These are phyloP conservation scores for Mesochorus sp. DNA, from an alignment of 2,888 invertebrate genomes.

Conservation along the genomic window DNA sequence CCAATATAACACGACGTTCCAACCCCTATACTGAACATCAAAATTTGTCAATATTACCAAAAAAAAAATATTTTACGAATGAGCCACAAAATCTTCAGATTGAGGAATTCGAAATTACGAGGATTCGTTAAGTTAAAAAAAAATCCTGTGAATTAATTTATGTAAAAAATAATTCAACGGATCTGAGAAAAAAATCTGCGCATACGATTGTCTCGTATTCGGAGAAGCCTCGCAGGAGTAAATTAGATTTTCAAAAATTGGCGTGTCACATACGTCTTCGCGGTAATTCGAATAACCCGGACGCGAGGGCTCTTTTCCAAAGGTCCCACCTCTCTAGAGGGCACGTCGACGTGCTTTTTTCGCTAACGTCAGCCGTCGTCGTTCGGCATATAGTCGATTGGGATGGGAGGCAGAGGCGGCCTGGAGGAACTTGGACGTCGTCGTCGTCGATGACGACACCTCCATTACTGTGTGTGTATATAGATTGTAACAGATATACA, in stretches of 20 bases:
- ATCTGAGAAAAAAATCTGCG: too few relatives aligned
- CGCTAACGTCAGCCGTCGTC: slow-evolving; percentile 77
- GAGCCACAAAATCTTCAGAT: too few relatives aligned
- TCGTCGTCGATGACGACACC: slow-evolving; percentile 46
- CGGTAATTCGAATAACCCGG: slow-evolving; percentile 31
- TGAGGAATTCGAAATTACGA: too few relatives aligned
- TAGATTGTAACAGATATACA: not conserved
- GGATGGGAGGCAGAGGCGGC: slow-evolving; percentile 15
- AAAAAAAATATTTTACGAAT: too few relatives aligned
- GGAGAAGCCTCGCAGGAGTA: slow-evolving; percentile 47
- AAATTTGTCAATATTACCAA: too few relatives aligned
- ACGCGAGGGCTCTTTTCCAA: slow-evolving; percentile 10
- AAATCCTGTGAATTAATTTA: too few relatives aligned
- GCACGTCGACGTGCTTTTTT: slow-evolving; percentile 69
- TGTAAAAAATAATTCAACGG: too few relatives aligned
- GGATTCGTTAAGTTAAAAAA: too few relatives aligned
- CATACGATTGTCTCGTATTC: too few relatives aligned
- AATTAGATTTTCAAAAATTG: slow-evolving; percentile 73
- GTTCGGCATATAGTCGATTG: slow-evolving; percentile 5
- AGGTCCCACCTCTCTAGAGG: slow-evolving; percentile 25
- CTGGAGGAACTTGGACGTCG: slow-evolving; percentile 30
- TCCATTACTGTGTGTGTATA: not conserved
- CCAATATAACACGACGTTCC: too few relatives aligned
- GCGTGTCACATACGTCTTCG: slow-evolving; percentile 42
- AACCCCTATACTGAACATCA: too few relatives aligned